These are phyloP conservation scores for Sinelater perroti DNA, from an alignment of 2,888 invertebrate genomes.

Conservation along the genomic window DNA sequence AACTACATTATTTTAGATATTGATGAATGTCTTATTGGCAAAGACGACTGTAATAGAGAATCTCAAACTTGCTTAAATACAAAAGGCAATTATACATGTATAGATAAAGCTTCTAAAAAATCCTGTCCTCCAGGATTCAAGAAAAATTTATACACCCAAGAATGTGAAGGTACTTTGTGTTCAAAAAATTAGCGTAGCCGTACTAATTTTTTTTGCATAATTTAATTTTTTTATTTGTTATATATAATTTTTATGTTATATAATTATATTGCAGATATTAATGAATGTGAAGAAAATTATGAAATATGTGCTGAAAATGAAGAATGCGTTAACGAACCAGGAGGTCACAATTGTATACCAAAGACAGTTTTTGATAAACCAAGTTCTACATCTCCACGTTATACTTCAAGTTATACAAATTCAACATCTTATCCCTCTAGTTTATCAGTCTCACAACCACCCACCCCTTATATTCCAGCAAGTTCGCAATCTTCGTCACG, in stretches of 20 bases:
- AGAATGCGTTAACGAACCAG: conserved; percentile 73
- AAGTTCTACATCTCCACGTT: conserved; percentile 7
- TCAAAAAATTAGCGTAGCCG: conserved; percentile 3
- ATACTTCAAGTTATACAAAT: conserved; percentile 10
- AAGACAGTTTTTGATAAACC: conserved; percentile 53
- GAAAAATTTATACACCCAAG: conserved; percentile 63
- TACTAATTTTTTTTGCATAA: conserved; percentile 1
- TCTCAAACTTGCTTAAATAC: conserved; percentile 77
- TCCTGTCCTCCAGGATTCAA: conserved; percentile 73
- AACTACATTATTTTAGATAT: conserved; percentile 65
- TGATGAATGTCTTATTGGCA: conserved; percentile 73
- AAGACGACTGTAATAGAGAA: conserved; percentile 71
- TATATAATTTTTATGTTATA: background rate
- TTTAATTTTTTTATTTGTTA: too few species aligned
- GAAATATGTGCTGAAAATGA: conserved; percentile 68
- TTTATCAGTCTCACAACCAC: background rate
- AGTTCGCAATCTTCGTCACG: conserved; percentile 15
- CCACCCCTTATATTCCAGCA: conserved; percentile 19
- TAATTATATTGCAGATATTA: conserved; percentile 68
- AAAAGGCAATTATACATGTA: conserved; percentile 75
- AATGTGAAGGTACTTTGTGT: conserved; percentile 65
- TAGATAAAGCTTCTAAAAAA: conserved; percentile 69
- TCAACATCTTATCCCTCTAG: background rate
- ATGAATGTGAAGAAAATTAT: conserved; percentile 75
- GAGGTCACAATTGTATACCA: conserved; percentile 71